Evolutionary conservation across 2,888 invertebrate genomes (phyloP).

Genomic region (Bugulina stolonifera): DNA sequence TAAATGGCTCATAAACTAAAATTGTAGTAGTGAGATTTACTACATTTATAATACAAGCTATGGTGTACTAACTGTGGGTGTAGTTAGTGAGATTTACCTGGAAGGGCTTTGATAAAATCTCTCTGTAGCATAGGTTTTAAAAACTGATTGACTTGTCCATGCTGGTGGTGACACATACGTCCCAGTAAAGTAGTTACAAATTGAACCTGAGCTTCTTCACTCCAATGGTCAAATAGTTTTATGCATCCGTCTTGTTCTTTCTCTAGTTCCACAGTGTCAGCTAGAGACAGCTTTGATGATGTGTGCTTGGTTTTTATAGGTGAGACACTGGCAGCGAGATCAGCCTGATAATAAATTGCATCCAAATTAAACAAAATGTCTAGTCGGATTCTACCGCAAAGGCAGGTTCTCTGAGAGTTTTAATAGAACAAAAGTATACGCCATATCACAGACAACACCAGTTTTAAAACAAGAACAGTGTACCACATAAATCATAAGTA

Average conservation of each 20-base stretch:
- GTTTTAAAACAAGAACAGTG: no score
- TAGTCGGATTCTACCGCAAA: no score
- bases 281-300: neutral
- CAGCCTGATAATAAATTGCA: no score
- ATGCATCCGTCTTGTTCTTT: conserved; percentile 22
- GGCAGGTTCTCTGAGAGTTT: no score
- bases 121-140: conserved; percentile 93
- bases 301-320: neutral
- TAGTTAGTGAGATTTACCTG: conserved; percentile 65
- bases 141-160: conserved; percentile 89
- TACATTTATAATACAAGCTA: neutral
- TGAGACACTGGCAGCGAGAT: conserved; percentile 7
- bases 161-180: conserved; percentile 94
- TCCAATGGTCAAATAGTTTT: conserved; percentile 31
- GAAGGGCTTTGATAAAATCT: conserved; percentile 88
- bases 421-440: no score
- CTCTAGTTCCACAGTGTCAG: neutral
- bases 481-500: no score
- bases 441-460: no score
- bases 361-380: no score
- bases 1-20: no score
- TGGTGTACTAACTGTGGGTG: neutral
- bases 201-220: conserved; percentile 83
- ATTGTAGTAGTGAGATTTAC: no score
- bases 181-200: conserved; percentile 85